Evolutionary conservation across 2,888 invertebrate species (phyloP).

Genomic region (Dusona sp.): DNA sequence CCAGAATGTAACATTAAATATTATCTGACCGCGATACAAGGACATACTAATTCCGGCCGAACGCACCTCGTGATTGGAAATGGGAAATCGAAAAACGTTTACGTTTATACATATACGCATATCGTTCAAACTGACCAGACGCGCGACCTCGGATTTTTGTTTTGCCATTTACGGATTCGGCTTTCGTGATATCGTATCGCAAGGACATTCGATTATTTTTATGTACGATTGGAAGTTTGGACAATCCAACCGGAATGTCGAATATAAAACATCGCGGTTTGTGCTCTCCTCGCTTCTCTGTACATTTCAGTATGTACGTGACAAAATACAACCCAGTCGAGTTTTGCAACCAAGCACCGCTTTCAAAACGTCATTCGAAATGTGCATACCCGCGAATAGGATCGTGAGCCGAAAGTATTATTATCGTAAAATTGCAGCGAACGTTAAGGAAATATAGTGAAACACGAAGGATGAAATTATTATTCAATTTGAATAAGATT

Average conservation of each 20-base stretch:
- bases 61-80: conserved; percentile 21
- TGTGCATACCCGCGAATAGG: neutral
- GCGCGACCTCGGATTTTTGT: conserved; percentile 47
- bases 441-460: neutral
- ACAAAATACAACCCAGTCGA: conserved; percentile 22
- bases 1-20: conserved; percentile 24
- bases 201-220: conserved; percentile 59
- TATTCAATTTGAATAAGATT: neutral
- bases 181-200: conserved; percentile 35
- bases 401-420: neutral
- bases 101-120: neutral
- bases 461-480: neutral
- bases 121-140: neutral
- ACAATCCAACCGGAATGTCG: conserved; percentile 47
- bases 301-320: conserved; percentile 28
- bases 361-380: conserved; percentile 36
- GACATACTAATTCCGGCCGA: conserved; percentile 25
- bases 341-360: conserved; percentile 6
- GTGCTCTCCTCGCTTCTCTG: neutral
- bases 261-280: conserved; percentile 59
- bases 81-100: conserved; percentile 45
- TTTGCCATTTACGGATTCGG: conserved; percentile 47
- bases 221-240: conserved; percentile 49
- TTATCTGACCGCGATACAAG: conserved; percentile 39
- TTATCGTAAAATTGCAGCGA: neutral